Evolutionary conservation across 2,888 invertebrate genomes (phyloP).

Genomic region (Drosophila prostipennis): DNA sequence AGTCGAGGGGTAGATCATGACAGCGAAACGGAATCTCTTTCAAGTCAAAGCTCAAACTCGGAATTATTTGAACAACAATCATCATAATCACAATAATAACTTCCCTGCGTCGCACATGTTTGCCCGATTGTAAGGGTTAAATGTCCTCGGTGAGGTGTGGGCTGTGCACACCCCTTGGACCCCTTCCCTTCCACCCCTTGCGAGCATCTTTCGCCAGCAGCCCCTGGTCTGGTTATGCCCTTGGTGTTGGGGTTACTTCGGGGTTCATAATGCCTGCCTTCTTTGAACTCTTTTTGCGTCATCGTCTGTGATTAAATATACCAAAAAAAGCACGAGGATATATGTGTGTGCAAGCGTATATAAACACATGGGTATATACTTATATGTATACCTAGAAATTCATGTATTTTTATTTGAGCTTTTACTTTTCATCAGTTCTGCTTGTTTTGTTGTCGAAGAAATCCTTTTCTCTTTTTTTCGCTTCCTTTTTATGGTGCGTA

Average conservation of each 20-base stretch:
- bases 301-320: slow-evolving; percentile 77
- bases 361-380: slow-evolving; percentile 16
- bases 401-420: slow-evolving; percentile 70
- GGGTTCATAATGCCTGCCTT: slow-evolving; percentile 48
- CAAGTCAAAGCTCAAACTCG: slow-evolving; percentile 66
- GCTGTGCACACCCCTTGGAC: slow-evolving; percentile 32
- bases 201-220: slow-evolving; percentile 44
- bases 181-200: slow-evolving; percentile 3
- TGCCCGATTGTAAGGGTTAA: slow-evolving; percentile 45
- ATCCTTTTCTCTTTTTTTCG: slow-evolving; percentile 74
- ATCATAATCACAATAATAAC: slow-evolving; percentile 58
- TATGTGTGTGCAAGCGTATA: slow-evolving; percentile 10
- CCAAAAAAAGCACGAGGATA: slow-evolving; percentile 49
- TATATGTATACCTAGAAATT: slow-evolving; percentile 23
- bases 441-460: slow-evolving; percentile 54
- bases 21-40: slow-evolving; percentile 42
- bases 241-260: slow-evolving; percentile 49
- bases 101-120: slow-evolving; percentile 39
- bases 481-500: slow-evolving; percentile 68
- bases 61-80: slow-evolving; percentile 52
- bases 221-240: slow-evolving; percentile 23
- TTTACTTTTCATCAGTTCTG: slow-evolving; percentile 73
- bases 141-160: slow-evolving; percentile 41
- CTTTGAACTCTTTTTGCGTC: slow-evolving; percentile 80
- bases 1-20: slow-evolving; percentile 43